Evolutionary conservation across 2,797 vertebrate species (phyloP).

Genomic region (Pseudochromis fuscus): DNA sequence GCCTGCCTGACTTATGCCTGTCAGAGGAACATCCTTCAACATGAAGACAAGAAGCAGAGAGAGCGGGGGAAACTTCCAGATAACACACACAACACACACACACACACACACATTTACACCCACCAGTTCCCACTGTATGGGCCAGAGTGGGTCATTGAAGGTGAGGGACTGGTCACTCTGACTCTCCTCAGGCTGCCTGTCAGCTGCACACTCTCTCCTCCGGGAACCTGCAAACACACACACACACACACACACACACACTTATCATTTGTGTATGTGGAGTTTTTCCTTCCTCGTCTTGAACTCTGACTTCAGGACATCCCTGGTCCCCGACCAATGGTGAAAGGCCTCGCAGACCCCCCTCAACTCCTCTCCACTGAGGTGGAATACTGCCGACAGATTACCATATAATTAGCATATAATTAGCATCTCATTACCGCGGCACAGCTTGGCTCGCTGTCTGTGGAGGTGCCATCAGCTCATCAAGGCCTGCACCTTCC

Average conservation of each 20-base stretch:
- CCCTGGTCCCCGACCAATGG: constrained; percentile 78
- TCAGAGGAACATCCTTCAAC: constrained; percentile 77
- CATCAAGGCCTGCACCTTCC: constrained; percentile 71
- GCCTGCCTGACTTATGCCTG: constrained; percentile 78
- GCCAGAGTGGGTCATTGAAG: constrained; percentile 91
- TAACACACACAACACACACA: constrained; percentile 48
- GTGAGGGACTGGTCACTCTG: constrained; percentile 86
- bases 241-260: too few relatives aligned
- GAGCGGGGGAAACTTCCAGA: constrained; percentile 47
- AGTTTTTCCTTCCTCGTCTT: constrained; percentile 47
- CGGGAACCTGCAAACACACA: constrained; percentile 87
- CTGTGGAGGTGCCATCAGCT: constrained; percentile 73
- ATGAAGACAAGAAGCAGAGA: constrained; percentile 48
- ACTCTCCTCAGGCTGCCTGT: constrained; percentile 82
- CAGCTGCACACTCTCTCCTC: constrained; percentile 84
- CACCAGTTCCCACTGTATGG: constrained; percentile 87
- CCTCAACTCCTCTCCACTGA: constrained; percentile 64
- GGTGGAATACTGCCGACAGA: constrained; percentile 75
- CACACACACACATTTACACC: constrained; percentile 70
- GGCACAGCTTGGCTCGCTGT: constrained; percentile 70
- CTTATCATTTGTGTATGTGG: constrained; percentile 40
- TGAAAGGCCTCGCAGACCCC: constrained; percentile 70
- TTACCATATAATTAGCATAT: constrained; percentile 78
- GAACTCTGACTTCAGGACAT: constrained; percentile 79
- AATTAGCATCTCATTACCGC: constrained; percentile 78